These are phyloP conservation scores for Cyrtodaria siliqua DNA, from an alignment of 2,888 invertebrate species.

Conservation along the genomic window DNA sequence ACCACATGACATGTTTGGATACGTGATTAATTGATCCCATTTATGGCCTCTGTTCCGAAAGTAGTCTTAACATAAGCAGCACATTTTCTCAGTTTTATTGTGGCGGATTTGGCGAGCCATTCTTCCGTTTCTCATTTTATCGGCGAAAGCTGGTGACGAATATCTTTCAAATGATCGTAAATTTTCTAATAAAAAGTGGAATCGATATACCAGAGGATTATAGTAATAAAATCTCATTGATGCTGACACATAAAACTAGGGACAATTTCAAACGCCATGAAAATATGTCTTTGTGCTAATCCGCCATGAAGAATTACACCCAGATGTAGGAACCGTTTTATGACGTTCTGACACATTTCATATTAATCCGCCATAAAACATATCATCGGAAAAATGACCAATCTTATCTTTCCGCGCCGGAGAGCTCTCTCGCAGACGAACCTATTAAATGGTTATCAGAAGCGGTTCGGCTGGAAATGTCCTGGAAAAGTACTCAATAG, in stretches of 20 bases:
- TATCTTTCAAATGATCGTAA: slow-evolving; percentile 39
- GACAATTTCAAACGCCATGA: slow-evolving; percentile 8
- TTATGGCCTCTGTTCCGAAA: slow-evolving; percentile 26
- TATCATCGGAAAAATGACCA: slow-evolving; percentile 26
- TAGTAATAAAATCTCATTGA: slow-evolving; percentile 45
- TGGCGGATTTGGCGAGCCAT: slow-evolving; percentile 24
- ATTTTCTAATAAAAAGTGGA: slow-evolving; percentile 26
- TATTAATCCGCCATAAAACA: slow-evolving; percentile 46
- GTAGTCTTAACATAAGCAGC: slow-evolving; percentile 36
- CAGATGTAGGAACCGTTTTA: slow-evolving; percentile 36
- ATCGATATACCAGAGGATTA: slow-evolving; percentile 34
- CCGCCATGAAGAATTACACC: slow-evolving; percentile 24
- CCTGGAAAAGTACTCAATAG: slow-evolving; percentile 32
- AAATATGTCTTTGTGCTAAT: slow-evolving; percentile 32
- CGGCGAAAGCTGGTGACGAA: slow-evolving; percentile 30
- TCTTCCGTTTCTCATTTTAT: slow-evolving; percentile 29
- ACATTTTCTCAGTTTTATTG: slow-evolving; percentile 39
- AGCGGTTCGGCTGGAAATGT: slow-evolving; percentile 16
- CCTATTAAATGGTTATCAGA: too few relatives aligned
- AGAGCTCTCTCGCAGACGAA: slow-evolving; percentile 9
- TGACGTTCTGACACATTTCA: slow-evolving; percentile 30
- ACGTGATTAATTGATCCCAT: slow-evolving; percentile 43
- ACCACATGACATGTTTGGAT: slow-evolving; percentile 41
- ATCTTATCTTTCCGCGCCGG: slow-evolving; percentile 51
- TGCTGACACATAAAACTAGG: slow-evolving; percentile 17